A percentile compares a stretch with the other conserved stretches of the same genome.
Conservation (phyloP, 2,113 vertebrate genomes). For the Laticauda laticaudata region DNA sequence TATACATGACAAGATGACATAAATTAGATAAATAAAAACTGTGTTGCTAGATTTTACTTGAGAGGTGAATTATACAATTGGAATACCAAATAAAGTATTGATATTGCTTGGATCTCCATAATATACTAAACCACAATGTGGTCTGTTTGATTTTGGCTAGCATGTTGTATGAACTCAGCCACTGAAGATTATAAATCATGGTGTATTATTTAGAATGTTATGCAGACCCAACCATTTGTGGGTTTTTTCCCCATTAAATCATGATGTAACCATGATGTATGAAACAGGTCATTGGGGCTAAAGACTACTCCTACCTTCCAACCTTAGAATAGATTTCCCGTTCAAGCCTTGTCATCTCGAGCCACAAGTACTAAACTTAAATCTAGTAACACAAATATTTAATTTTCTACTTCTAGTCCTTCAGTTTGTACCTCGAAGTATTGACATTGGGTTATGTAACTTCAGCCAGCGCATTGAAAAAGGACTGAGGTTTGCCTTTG, state of each 20-base stretch:
- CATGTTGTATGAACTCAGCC: not conserved
- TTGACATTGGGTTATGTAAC: slow-evolving; percentile 86
- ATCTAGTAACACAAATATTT: slow-evolving; percentile 10
- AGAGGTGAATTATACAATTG: not conserved
- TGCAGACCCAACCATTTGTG: not conserved
- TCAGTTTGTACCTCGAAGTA: slow-evolving; percentile 88
- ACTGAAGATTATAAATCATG: not conserved
- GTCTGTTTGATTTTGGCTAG: not conserved
- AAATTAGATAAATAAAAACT: not conserved
- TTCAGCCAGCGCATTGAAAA: slow-evolving; percentile 89
- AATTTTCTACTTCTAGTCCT: slow-evolving; percentile 76
- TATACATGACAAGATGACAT: not conserved
- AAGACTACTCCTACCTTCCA: not conserved
- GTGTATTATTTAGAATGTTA: not conserved
- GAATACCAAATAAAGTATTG: not conserved
- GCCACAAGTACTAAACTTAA: not conserved
- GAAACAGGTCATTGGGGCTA: not conserved
- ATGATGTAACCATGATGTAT: not conserved
- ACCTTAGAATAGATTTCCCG: not conserved
- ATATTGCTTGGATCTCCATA: not conserved
- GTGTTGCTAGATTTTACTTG: not conserved
- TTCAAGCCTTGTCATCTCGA: not conserved
- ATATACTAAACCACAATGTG: not conserved
- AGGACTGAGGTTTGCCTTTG: slow-evolving; percentile 83
- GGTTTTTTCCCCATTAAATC: not conserved